These are phyloP conservation scores for Aphelenchoides besseyi DNA, from an alignment of 1,140 invertebrate genomes.

Conservation along the genomic window DNA sequence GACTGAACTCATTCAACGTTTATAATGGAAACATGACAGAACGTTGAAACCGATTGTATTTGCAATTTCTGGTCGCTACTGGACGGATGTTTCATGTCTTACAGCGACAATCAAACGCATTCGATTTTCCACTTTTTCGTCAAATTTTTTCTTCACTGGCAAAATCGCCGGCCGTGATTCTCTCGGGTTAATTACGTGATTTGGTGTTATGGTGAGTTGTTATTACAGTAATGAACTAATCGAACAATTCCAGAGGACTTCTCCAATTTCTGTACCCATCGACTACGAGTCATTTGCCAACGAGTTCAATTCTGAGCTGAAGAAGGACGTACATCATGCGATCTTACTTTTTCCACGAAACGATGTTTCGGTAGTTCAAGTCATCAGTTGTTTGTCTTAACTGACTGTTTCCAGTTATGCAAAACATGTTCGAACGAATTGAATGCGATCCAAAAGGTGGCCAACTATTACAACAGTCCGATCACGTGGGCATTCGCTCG, in stretches of 20 bases:
- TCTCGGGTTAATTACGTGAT: no score
- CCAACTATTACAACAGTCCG: background rate
- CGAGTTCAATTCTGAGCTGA: conserved; percentile 46
- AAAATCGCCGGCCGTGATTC: background rate
- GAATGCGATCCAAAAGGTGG: background rate
- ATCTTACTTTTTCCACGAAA: conserved; percentile 45
- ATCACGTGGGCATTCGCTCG: conserved; percentile 5
- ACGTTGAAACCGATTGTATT: no score
- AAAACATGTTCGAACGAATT: conserved; percentile 24
- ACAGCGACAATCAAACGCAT: no score
- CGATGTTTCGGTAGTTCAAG: conserved; percentile 29
- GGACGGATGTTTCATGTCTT: no score
- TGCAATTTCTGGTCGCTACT: no score
- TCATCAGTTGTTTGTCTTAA: background rate
- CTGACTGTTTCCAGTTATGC: background rate
- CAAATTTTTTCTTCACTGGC: background rate
- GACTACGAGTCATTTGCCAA: conserved; percentile 48
- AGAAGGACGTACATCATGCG: conserved; percentile 40
- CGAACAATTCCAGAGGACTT: conserved; percentile 13
- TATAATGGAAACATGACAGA: no score
- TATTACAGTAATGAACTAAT: background rate
- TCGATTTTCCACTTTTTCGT: conserved; percentile 1
- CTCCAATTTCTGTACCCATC: conserved; percentile 37
- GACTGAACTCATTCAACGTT: no score
- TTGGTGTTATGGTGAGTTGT: no score